Base-by-base conservation (phyloP, 1,140 invertebrate genomes). In the Drosophila suzukii region DNA sequence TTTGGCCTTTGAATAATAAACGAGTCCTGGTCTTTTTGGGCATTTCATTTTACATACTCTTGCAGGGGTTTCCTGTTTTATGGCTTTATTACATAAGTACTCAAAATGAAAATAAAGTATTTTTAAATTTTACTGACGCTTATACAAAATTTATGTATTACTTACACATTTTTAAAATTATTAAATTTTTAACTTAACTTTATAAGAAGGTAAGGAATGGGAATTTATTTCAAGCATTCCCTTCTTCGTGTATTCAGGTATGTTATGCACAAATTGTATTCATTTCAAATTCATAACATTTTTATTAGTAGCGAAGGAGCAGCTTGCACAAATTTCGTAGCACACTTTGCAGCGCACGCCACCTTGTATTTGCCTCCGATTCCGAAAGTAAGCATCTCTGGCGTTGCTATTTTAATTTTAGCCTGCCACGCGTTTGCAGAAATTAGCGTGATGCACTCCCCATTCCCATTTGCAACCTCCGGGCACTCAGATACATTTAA, bases 1-100 rank as follows among this genome's bases (percentile, higher is more conserved):
- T 73, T 73, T 60, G 76, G 68, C 60, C 61, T 75, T 75, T 86
- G 78, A 75, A 81, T 86, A 78, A 75, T 62, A 72, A 86, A 86
- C 59, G 67, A 57, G 53, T 59, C 57, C 30, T 49, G 34, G 36
- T 43, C 36, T 24, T 39, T 39, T 39, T 27, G 39, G 34, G 6
- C 30, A 46, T 68, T 56, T 59, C 24, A n/a, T 20, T 47, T 44
- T 13, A 3, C 13, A 13, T n/a, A 38, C 11, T 34, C 11, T 11
- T 4, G 10, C 13, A 30, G 7, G 10, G 8, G 46, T 32, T 38
- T 13, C 6, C 17, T 39, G 6, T 36, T 47, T 50, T 39, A 36
- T 43, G 2, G 20, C 20, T 20, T 20, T 1, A 0, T 20, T 20
- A 20, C 2, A 20, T 20, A 20, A 20, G 20, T 20, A 20, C 20